Base-by-base conservation (phyloP, 2,113 vertebrate species). In the Procavia capensis region DNA sequence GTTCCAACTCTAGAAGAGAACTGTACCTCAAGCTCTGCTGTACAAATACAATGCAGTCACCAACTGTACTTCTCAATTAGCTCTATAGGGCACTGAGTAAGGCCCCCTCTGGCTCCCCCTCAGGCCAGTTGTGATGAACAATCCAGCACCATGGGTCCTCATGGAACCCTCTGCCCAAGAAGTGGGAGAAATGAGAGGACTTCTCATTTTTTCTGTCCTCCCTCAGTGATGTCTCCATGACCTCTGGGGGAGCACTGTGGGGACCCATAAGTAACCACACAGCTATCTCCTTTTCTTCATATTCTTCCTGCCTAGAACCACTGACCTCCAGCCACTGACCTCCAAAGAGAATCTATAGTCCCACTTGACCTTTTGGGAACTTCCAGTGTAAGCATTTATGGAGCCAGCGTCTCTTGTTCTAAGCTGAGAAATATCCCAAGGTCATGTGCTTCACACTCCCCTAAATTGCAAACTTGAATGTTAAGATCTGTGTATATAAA, bases 31-130 rank as follows among this genome's bases (percentile, higher is more conserved):
- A 50, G 47, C 29, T 84, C 79, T 81, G 95, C 74, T 70, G 84
- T 36, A n/a, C n/a, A 31, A 86, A 64, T 70, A 76, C 2, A 45
- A 78, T 59, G 8, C 34, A 75, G 29, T 45, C 81, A 96, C 89
- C 76, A 89, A 97, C 22, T 64, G 57, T 90, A 76, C 72, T 59
- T 66, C 83, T 78, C 90, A 63, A 89, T 84, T 47, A 82, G 81
- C 78, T 85, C 66, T 85, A 43, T 24, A 5, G 29, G 64, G 50
- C 45, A 43, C 25, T 0, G 5, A 63, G 43, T 9, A 41, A 90
- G 74, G 19, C 3, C 50, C 34, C 47, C 34, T 76, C 84, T 81
- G 31, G 34, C 43, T 92, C 72, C 34, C 72, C 34, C 36, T 1
- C 6, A 88, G 66, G 78, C 80, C 61, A n/a, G n/a, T 5, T 1